Base-by-base conservation (phyloP, 2,888 invertebrate species). In the Sicus ferrugineus region DNA sequence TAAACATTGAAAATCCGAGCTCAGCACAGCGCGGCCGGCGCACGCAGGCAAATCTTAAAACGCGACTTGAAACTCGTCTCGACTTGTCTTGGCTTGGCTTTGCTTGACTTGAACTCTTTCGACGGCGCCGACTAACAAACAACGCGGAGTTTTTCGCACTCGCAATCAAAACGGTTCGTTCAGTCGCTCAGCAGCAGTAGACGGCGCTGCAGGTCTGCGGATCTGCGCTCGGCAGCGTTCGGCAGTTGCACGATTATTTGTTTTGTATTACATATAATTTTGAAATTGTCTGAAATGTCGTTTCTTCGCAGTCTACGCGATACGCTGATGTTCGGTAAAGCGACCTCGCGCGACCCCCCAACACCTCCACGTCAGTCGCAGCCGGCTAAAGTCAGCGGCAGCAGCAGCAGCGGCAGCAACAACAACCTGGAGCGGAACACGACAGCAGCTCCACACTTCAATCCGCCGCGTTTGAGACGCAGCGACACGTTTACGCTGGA, bases 221-320 rank as follows among this genome's bases (percentile, higher is more conserved):
- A 46, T 48, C 11, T 46, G 9, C 21, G 6, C 19, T n/a, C 63
- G 23, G n/a, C 23, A 63, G 23, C 42, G 19, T 21, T 42, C 38
- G 48, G 30, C 2, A 4, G 16, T 19, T n/a, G 21, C 59, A 21
- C 59, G 48, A 19, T 23, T 19, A 16, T 30, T 31, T 30, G 38
- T 42, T 42, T 0, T 2, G 2, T 42, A 16, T n/a, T 16, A 42
- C 7, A 26, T 26, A 11, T 9, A 42, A 30, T 6, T 31, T 28
- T 19, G 31, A n/a, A 30, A 21, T 46, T 54, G 23, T 30, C 34
- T 1, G 19, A n/a, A 71, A 84, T 84, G 84, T 83, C 84, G 71
- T 84, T 84, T 75, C 80, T 85, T 76, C 84, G 83, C 73, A 84
- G 80, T 71, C 79, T 84, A 67, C 84, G 84, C 70, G 79, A 81